These are phyloP conservation scores for Cyprinodon variegatus DNA, from an alignment of 2,113 vertebrate genomes.

Conservation along the genomic window DNA sequence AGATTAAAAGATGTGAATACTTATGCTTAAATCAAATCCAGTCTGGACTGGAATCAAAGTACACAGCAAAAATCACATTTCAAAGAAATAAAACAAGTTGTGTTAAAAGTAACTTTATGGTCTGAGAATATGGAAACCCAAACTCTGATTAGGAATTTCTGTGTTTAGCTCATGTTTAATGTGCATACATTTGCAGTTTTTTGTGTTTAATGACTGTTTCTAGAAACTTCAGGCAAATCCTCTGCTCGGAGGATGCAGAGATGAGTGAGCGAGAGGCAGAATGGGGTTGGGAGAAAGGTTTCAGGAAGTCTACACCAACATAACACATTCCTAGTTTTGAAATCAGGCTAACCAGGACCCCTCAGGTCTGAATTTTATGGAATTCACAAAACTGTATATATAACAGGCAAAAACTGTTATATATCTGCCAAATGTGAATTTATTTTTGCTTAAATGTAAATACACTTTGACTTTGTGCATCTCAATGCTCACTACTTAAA, in stretches of 20 bases:
- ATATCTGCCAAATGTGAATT: constrained; percentile 35
- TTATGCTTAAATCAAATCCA: neutral
- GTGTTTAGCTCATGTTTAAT: neutral
- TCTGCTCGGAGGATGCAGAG: constrained; percentile 25
- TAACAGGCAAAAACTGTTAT: constrained; percentile 28
- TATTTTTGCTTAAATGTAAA: constrained; percentile 37
- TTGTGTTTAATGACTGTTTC: constrained; percentile 26
- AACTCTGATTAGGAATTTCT: neutral
- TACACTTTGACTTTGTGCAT: constrained; percentile 18
- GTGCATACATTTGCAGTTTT: constrained; percentile 6
- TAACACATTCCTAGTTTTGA: constrained; percentile 53
- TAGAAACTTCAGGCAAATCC: constrained; percentile 19
- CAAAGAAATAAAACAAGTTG: neutral
- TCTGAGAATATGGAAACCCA: neutral
- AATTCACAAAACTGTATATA: neutral
- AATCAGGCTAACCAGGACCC: constrained; percentile 44
- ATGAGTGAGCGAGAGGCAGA: constrained; percentile 47
- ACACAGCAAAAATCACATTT: neutral
- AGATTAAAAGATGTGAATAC: neutral
- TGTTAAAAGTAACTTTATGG: neutral
- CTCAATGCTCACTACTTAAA: constrained; percentile 4
- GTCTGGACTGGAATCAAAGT: neutral
- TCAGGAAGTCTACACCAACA: constrained; percentile 52
- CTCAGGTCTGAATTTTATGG: constrained; percentile 19
- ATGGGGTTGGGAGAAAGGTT: constrained; percentile 11